phyloP scores from a whole-genome alignment of 2,888 invertebrate genomes.

The Scotopteryx bipunctaria region DNA sequence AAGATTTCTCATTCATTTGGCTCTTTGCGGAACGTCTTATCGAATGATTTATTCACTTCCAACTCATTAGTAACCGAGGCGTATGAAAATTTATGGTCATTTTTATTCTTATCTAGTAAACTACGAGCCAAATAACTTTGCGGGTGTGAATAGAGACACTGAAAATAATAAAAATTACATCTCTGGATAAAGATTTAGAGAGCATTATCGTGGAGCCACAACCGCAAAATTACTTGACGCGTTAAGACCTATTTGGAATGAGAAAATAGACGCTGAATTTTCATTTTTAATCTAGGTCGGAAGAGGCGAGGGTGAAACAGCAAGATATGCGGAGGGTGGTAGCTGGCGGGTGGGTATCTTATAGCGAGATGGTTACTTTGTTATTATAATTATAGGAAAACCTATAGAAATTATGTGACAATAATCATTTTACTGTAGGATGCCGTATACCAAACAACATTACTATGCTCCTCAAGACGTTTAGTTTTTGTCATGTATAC shows the following conservation, averaged over 20 bases:
- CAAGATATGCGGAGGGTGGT: constrained; percentile 72
- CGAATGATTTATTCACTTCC: constrained; percentile 45
- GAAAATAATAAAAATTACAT: no score
- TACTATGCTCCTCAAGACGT: no score
- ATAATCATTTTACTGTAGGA: constrained; percentile 31
- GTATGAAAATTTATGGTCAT: constrained; percentile 69
- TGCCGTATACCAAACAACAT: constrained; percentile 6
- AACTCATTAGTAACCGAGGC: constrained; percentile 48
- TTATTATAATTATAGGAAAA: constrained; percentile 31
- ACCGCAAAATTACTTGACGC: constrained; percentile 11
- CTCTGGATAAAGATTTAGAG: no score
- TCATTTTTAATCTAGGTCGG: constrained; percentile 82
- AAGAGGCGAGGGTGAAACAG: constrained; percentile 70
- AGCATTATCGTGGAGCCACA: neutral
- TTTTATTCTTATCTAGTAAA: constrained; percentile 59
- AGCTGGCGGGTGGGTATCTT: constrained; percentile 81
- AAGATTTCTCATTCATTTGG: constrained; percentile 27
- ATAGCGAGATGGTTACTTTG: constrained; percentile 42
- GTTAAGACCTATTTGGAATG: constrained; percentile 45
- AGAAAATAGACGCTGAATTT: constrained; percentile 78
- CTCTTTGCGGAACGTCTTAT: constrained; percentile 32
- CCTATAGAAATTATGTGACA: constrained; percentile 29
- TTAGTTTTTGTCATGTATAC: no score
- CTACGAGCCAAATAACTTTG: constrained; percentile 18
- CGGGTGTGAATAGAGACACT: constrained; percentile 9